Base-by-base conservation (phyloP, 1,140 invertebrate species). In the Atopsyche davidsoni region DNA sequence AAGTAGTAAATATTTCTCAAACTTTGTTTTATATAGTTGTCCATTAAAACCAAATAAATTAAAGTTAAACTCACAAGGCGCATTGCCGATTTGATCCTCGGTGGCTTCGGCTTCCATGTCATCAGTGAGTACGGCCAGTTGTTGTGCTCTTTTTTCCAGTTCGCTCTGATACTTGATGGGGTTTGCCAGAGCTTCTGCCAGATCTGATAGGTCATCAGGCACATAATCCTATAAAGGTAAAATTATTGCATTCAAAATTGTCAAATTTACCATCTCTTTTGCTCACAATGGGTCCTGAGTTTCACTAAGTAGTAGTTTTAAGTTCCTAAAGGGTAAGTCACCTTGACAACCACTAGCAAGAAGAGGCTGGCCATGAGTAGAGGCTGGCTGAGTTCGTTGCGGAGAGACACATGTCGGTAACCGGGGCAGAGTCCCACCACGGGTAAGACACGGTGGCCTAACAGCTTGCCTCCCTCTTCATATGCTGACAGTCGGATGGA, bases 161-260 rank as follows among this genome's bases (percentile, higher is more conserved):
- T 93, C 89, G 60, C 88, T 94, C 66, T 97, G 89, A 71, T 95
- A 97, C 64, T 96, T 96, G 52, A 96, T 95, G 0, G 96, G 96
- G 75, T 98, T 98, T 7, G 93, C 93, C 47, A 99, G 69, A 3
- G 95, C 95, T 68, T 98, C 94, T 2, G 96, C 96, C 65, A 98
- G 85, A 63, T 95, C 92, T 51, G 87, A 90, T 39, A 89, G 77
- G 54, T 82, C 91, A 67, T 98, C 92, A 1, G 96, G 96, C 21
- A 99, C 94, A 67, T 98, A 99, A 66, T 95, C 92, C 69, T 72
- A 52, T 0, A 43, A 53, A 39, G 28, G 36, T 43, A 35, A n/a
- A 44, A 23, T 23, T 21, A 35, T 25, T 39, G n/a, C 32, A 42
- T n/a, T n/a, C n/a, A n/a, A n/a, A n/a, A n/a, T n/a, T n/a, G n/a